Percentiles rank a stretch among this genome's conserved stretches.
Conservation (phyloP, 1,140 invertebrate species). For the Aphaenogaster floridana region DNA sequence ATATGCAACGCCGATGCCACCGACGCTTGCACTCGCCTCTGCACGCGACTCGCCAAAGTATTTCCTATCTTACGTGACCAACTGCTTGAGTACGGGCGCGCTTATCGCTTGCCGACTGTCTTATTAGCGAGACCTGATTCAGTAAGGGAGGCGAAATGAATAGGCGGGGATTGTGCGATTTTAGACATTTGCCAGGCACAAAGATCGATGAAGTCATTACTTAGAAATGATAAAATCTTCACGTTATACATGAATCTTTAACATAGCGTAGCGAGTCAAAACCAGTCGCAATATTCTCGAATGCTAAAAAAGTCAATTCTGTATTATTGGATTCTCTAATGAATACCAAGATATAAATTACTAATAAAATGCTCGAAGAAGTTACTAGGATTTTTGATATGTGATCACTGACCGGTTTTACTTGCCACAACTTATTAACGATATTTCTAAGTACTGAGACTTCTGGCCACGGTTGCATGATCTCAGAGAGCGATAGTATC, state of each 20-base stretch:
- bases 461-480: neutral
- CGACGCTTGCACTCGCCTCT: neutral
- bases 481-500: slow-evolving; percentile 23
- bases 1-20: slow-evolving; percentile 17
- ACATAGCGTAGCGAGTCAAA: neutral
- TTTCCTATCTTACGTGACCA: slow-evolving; percentile 43
- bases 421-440: slow-evolving; percentile 17
- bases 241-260: neutral
- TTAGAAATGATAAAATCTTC: slow-evolving; percentile 8
- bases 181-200: slow-evolving; percentile 26
- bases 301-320: neutral
- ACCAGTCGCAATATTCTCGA: neutral
- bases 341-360: slow-evolving; percentile 9
- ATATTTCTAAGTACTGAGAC: neutral
- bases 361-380: neutral
- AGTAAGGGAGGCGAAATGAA: slow-evolving; percentile 21
- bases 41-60: slow-evolving; percentile 37
- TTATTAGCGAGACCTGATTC: slow-evolving; percentile 53
- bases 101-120: slow-evolving; percentile 43
- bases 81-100: slow-evolving; percentile 9
- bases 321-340: neutral
- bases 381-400: neutral
- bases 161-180: slow-evolving; percentile 8
- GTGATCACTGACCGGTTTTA: neutral
- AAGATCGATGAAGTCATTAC: slow-evolving; percentile 56